Evolutionary conservation across 2,888 invertebrate species (phyloP).

Genomic region (Agrochola macilenta): DNA sequence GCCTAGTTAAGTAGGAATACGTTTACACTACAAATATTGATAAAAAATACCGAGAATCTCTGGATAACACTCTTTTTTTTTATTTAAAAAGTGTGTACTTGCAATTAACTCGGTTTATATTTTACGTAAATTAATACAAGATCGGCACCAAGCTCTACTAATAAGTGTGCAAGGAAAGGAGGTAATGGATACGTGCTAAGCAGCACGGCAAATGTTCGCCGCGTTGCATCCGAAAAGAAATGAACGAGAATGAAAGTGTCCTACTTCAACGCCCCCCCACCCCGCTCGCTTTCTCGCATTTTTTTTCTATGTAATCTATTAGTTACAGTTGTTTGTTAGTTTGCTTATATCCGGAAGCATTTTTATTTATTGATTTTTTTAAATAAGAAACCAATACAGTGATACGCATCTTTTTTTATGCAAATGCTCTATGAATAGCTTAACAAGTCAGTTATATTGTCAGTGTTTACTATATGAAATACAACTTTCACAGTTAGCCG

Average conservation of each 20-base stretch:
- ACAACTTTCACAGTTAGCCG: slow-evolving; percentile 46
- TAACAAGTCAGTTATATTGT: slow-evolving; percentile 17
- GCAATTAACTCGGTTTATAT: slow-evolving; percentile 44
- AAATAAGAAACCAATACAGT: slow-evolving; percentile 57
- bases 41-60: neutral
- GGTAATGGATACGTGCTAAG: slow-evolving; percentile 85
- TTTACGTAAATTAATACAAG: slow-evolving; percentile 64
- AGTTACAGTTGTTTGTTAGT: slow-evolving; percentile 79
- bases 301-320: slow-evolving; percentile 86
- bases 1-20: slow-evolving; percentile 1
- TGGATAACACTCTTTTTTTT: neutral
- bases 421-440: slow-evolving; percentile 39
- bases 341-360: slow-evolving; percentile 76
- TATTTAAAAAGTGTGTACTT: slow-evolving; percentile 3
- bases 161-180: slow-evolving; percentile 82
- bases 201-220: slow-evolving; percentile 83
- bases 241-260: slow-evolving; percentile 90
- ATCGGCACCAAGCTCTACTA: slow-evolving; percentile 73
- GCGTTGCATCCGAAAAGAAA: slow-evolving; percentile 89
- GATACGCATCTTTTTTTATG: slow-evolving; percentile 38
- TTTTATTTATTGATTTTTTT: slow-evolving; percentile 65
- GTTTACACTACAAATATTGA: slow-evolving; percentile 12
- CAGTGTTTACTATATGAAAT: slow-evolving; percentile 28
- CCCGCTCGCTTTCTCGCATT: slow-evolving; percentile 84
- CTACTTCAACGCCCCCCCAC: slow-evolving; percentile 81